A percentile compares a stretch with the other conserved stretches of the same genome.
These are phyloP conservation scores for Plutomurus gul DNA, from an alignment of 1,140 invertebrate genomes.

Conservation along the genomic window DNA sequence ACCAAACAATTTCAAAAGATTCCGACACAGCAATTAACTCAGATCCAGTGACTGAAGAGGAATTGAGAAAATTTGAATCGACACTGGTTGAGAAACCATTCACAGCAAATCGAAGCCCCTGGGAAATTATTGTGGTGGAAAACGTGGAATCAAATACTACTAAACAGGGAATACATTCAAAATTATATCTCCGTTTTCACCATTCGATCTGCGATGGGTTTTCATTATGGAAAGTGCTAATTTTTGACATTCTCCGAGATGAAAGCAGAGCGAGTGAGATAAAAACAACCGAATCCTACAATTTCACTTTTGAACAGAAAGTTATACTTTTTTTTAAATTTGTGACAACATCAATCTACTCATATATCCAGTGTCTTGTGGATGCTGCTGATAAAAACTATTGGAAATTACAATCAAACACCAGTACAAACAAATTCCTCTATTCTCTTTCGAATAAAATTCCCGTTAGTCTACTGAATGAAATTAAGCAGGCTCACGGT, in stretches of 20 bases:
- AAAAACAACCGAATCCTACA: neutral
- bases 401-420: slow-evolving; percentile 15
- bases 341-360: neutral
- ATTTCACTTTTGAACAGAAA: neutral
- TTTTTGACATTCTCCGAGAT: neutral
- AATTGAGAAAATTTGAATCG: neutral
- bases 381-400: slow-evolving; percentile 29
- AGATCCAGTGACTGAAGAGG: neutral
- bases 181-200: neutral
- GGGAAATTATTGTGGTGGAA: neutral
- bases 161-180: no score
- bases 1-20: no score
- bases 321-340: neutral
- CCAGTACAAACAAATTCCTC: neutral
- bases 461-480: slow-evolving; percentile 38
- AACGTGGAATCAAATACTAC: neutral
- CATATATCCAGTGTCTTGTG: neutral
- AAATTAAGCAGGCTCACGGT: slow-evolving; percentile 23
- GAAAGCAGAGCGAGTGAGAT: no score
- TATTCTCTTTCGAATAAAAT: neutral
- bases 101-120: neutral
- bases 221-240: neutral
- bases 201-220: neutral
- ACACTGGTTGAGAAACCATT: neutral
- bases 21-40: no score